phyloP scores from a whole-genome alignment of 2,797 vertebrate genomes.

The Sebastes melanostomus region DNA sequence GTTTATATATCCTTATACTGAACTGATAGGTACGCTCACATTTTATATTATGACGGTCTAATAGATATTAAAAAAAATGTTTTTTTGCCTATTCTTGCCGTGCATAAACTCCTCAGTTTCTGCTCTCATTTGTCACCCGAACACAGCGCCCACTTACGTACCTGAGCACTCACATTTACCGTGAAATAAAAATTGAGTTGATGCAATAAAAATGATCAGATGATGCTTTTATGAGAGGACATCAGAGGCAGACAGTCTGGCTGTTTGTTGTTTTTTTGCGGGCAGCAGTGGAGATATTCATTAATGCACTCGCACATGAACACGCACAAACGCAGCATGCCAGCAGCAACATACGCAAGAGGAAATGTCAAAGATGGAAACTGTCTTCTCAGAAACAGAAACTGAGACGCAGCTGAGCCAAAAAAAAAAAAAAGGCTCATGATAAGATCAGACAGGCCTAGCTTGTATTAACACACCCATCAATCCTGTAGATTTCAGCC shows the following conservation, averaged over 20 bases:
- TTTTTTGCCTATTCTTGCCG: not conserved
- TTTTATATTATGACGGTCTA: not conserved
- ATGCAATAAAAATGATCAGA: conserved; percentile 34
- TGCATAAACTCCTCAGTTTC: not conserved
- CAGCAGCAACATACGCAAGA: not conserved
- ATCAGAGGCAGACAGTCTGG: conserved; percentile 60
- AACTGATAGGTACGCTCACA: not conserved
- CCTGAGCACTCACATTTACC: not conserved
- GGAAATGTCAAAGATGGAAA: conserved; percentile 27
- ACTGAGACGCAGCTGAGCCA: not conserved
- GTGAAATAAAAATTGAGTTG: not conserved
- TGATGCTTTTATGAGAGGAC: conserved; percentile 25
- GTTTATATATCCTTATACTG: not conserved
- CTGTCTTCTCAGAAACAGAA: not conserved
- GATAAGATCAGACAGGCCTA: not conserved
- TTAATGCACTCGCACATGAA: conserved; percentile 20
- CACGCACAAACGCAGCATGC: not conserved
- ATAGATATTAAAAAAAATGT: not conserved
- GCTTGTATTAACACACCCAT: not conserved
- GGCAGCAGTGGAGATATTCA: conserved; percentile 31
- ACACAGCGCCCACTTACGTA: not conserved
- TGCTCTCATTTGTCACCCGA: not conserved
- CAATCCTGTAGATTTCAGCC: not conserved
- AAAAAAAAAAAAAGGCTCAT: not conserved
- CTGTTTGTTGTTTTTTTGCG: not conserved